These are phyloP conservation scores for Periplaneta americana DNA, from an alignment of 1,140 invertebrate species.

Conservation along the genomic window DNA sequence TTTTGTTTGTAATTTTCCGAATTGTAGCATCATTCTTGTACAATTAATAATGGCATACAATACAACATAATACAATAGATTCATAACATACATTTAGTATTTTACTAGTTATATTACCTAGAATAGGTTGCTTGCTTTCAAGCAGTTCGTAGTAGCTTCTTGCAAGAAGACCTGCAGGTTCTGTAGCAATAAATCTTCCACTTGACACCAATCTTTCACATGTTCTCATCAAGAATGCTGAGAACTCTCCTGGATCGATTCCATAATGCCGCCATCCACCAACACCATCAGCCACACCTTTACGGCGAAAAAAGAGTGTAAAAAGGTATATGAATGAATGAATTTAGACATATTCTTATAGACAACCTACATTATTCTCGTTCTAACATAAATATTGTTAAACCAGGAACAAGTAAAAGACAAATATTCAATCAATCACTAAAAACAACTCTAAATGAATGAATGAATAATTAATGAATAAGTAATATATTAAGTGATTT, in stretches of 20 bases:
- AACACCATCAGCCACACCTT: constrained; percentile 96
- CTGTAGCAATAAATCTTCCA: constrained; percentile 77
- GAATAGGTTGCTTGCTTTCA: constrained; percentile 85
- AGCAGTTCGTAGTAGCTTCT: constrained; percentile 88
- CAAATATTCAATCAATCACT: no score
- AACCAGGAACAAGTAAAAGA: no score
- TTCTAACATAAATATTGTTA: no score
- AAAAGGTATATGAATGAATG: constrained; percentile 17
- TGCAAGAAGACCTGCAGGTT: constrained; percentile 81
- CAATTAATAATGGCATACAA: no score
- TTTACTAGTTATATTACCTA: constrained; percentile 53
- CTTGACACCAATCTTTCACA: constrained; percentile 87
- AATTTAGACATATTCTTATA: no score
- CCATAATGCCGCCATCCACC: constrained; percentile 96
- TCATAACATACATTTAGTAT: neutral
- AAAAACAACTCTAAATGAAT: no score
- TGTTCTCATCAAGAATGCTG: constrained; percentile 85
- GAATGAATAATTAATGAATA: no score
- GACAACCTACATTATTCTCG: no score
- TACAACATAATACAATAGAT: neutral
- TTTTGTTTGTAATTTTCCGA: no score
- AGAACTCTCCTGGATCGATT: constrained; percentile 96
- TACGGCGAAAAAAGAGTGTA: constrained; percentile 28
- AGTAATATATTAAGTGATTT: no score
- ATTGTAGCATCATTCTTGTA: no score